These are phyloP conservation scores for Ammodytes dubius DNA, from an alignment of 2,113 vertebrate species.

Conservation along the genomic window DNA sequence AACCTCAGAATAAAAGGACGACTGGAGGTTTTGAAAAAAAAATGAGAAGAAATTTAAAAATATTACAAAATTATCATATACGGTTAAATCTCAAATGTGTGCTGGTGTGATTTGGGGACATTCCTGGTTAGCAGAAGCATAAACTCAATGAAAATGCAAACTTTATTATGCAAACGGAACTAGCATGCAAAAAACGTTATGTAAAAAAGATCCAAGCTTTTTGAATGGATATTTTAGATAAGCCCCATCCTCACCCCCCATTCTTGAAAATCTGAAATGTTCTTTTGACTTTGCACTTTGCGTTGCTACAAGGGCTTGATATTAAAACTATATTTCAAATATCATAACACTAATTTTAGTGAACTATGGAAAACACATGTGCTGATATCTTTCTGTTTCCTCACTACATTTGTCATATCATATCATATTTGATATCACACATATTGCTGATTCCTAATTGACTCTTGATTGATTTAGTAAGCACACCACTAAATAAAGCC, in stretches of 20 bases:
- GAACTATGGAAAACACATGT: background rate
- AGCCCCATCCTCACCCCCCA: constrained; percentile 19
- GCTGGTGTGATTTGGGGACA: constrained; percentile 58
- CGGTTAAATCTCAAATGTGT: constrained; percentile 14
- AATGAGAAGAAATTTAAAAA: too few species aligned
- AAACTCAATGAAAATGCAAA: constrained; percentile 72
- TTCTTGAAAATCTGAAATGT: constrained; percentile 30
- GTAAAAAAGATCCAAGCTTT: constrained; percentile 77
- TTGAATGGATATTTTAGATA: constrained; percentile 75
- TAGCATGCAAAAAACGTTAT: constrained; percentile 81
- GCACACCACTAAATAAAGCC: background rate
- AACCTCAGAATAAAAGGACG: background rate
- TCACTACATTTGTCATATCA: background rate
- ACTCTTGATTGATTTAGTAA: background rate
- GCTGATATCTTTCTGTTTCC: background rate
- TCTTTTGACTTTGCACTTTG: background rate
- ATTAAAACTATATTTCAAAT: background rate
- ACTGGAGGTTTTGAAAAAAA: background rate
- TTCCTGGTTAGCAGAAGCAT: constrained; percentile 75
- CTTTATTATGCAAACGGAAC: constrained; percentile 75
- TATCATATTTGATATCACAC: too few species aligned
- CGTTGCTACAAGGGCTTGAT: background rate
- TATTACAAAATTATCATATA: too few species aligned
- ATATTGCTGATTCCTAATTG: background rate
- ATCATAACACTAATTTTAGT: background rate